Conservation (phyloP, 2,797 vertebrate genomes). For the Ctenochaetus hawaiiensis region DNA sequence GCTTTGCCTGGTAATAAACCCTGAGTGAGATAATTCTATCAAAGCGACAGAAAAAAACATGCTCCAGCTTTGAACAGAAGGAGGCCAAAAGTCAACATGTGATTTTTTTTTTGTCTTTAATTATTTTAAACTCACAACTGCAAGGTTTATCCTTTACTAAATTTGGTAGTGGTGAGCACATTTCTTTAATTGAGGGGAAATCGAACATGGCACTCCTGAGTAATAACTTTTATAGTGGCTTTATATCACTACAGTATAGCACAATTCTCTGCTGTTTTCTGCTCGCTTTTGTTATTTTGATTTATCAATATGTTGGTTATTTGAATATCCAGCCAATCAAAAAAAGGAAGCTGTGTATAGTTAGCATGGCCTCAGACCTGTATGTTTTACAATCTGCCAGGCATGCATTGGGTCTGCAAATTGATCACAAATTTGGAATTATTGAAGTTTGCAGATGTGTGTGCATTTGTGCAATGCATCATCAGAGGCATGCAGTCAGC, state of each 20-base stretch:
- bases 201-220: background rate
- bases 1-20: conserved; percentile 64
- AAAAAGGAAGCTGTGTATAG: background rate
- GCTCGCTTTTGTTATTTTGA: background rate
- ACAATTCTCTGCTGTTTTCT: background rate
- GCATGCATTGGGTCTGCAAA: rapidly evolving
- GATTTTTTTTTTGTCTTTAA: background rate
- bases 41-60: conserved; percentile 50
- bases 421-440: background rate
- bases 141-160: conserved; percentile 9
- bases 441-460: background rate
- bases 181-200: conserved; percentile 21
- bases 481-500: background rate
- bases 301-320: background rate
- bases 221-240: background rate
- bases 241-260: background rate
- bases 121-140: conserved; percentile 36
- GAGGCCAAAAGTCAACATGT: conserved; percentile 13
- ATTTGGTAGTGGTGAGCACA: conserved; percentile 27
- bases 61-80: conserved; percentile 11
- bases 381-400: background rate
- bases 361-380: background rate
- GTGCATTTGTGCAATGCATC: background rate
- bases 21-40: conserved; percentile 60
- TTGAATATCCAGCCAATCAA: background rate